These are phyloP conservation scores for Lysandra coridon DNA, from an alignment of 2,888 invertebrate species.

Conservation along the genomic window DNA sequence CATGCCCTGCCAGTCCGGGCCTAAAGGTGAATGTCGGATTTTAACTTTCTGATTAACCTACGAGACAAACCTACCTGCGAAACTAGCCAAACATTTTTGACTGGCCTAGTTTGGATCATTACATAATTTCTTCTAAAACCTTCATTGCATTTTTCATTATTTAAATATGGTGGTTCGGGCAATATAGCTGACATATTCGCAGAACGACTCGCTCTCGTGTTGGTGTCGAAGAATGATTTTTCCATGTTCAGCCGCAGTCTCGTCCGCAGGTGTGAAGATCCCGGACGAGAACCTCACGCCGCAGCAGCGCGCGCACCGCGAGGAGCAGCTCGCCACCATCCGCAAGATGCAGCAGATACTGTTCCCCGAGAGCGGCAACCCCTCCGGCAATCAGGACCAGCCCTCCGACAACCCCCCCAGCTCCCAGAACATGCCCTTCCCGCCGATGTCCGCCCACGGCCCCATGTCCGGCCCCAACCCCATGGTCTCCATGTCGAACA, in stretches of 20 bases:
- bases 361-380: slow-evolving; percentile 87
- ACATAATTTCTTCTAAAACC: too few relatives aligned
- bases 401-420: slow-evolving; percentile 68
- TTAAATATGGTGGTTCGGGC: too few relatives aligned
- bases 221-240: slow-evolving; percentile 40
- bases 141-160: too few relatives aligned
- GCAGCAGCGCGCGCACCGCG: slow-evolving; percentile 95
- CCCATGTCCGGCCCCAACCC: slow-evolving; percentile 71
- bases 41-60: neutral
- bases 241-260: slow-evolving; percentile 43
- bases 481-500: slow-evolving; percentile 72
- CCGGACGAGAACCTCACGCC: slow-evolving; percentile 98
- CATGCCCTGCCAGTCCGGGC: slow-evolving; percentile 62
- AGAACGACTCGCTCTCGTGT: slow-evolving; percentile 19
- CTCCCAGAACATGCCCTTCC: slow-evolving; percentile 68
- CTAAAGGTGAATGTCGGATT: slow-evolving; percentile 59
- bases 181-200: neutral
- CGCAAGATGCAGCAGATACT: slow-evolving; percentile 95
- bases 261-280: slow-evolving; percentile 87
- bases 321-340: slow-evolving; percentile 94
- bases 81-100: too few relatives aligned
- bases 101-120: too few relatives aligned
- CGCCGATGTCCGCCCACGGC: slow-evolving; percentile 67
- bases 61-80: too few relatives aligned
- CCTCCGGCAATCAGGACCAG: slow-evolving; percentile 58